These are phyloP conservation scores for Kryptolebias marmoratus DNA, from an alignment of 2,113 vertebrate genomes.

Conservation along the genomic window DNA sequence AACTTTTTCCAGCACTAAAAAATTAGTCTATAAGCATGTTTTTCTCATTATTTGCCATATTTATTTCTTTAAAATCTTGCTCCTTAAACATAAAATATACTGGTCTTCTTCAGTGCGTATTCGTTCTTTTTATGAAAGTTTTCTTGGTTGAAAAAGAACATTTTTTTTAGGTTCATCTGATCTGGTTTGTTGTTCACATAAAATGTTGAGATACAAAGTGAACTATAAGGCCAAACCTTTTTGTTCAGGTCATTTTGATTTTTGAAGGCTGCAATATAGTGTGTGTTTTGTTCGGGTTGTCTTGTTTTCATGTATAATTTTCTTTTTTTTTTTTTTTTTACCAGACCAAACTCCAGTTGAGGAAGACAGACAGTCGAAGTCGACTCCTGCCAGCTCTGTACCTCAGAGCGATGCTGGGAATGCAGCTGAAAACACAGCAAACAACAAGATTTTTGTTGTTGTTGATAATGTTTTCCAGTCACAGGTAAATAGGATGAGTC, in stretches of 20 bases:
- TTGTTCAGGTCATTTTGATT: neutral
- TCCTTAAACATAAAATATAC: no score
- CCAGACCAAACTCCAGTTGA: constrained; percentile 34
- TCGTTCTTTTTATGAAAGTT: no score
- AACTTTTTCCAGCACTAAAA: no score
- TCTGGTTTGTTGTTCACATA: no score
- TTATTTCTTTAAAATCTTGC: no score
- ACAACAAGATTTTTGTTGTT: constrained; percentile 65
- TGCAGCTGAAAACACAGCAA: constrained; percentile 21
- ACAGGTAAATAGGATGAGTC: constrained; percentile 69
- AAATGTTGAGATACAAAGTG: no score
- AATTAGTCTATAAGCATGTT: no score
- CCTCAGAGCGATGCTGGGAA: constrained; percentile 37
- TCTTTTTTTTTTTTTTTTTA: neutral
- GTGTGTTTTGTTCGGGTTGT: neutral
- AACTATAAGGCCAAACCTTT: no score
- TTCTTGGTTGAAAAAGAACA: no score
- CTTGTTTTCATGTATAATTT: neutral
- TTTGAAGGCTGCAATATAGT: neutral
- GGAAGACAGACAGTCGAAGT: constrained; percentile 8
- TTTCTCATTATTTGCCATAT: no score
- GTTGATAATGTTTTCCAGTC: constrained; percentile 81
- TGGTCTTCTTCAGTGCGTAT: no score
- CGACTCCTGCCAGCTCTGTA: constrained; percentile 26
- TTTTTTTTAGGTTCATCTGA: no score